phyloP scores from a whole-genome alignment of 1,140 invertebrate genomes.

The Neelides sp. region DNA sequence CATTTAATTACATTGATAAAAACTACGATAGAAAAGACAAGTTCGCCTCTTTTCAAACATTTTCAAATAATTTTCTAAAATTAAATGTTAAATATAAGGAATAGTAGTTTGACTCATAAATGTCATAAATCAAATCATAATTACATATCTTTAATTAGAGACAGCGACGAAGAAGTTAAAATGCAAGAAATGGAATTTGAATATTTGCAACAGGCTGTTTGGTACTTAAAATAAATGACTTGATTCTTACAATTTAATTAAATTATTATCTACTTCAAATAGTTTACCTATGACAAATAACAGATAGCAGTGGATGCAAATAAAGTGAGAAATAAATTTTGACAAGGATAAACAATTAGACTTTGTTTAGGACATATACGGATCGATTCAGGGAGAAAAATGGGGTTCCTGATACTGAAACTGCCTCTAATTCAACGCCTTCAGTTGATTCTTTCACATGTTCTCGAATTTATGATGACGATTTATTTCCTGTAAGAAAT shows the following conservation, averaged over 20 bases:
- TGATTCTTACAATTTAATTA: no score
- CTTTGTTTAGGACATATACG: conserved; percentile 22
- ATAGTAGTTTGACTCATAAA: not conserved
- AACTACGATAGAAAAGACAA: conserved; percentile 9
- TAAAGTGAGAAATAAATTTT: no score
- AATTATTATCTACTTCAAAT: no score
- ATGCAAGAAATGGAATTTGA: conserved; percentile 24
- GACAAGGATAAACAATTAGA: no score
- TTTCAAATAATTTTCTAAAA: not conserved
- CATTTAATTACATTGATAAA: conserved; percentile 26
- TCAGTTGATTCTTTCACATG: conserved; percentile 1
- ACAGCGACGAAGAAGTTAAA: conserved; percentile 24
- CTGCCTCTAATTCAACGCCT: not conserved
- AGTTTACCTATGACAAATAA: no score
- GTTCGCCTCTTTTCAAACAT: conserved; percentile 8
- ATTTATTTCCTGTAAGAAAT: conserved; percentile 25
- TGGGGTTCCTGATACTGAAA: not conserved
- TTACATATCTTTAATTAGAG: conserved; percentile 7
- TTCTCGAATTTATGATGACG: conserved; percentile 23
- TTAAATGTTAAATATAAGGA: not conserved
- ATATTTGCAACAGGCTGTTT: conserved; percentile 30
- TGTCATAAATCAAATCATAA: not conserved
- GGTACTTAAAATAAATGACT: conserved; percentile 26
- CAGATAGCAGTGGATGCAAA: no score
- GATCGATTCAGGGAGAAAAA: conserved; percentile 12